Evolutionary conservation across 2,888 invertebrate species (phyloP), one percentile per base, ranked within the genome.

Genomic region (Ethmia dodecea): DNA sequence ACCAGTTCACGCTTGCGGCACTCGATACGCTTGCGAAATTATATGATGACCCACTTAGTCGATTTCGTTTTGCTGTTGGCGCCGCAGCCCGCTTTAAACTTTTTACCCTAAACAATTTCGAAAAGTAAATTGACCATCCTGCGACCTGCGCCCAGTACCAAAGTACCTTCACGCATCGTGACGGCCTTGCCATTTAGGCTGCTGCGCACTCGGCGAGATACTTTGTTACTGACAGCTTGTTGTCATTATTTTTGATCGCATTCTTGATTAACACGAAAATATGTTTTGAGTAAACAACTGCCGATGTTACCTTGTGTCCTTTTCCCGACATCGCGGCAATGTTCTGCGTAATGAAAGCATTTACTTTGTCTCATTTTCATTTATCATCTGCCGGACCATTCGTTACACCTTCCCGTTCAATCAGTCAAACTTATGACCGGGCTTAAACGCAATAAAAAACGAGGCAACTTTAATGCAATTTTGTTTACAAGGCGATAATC

Each of bases 1-100:
- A 78, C 79, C 73, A 80, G 79, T 80, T 76, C 66, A 77, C 72
- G 77, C 77, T 81, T 78, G 78, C 79, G 68, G 78, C 78, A 79
- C 73, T 81, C 79, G 72, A 77, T 81, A 78, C 72, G 75, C 71
- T 83, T 84, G 79, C 79, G 80, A 86, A 83, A 86, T 83, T 74
- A 70, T 79, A 74, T 78, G 77, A 81, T 78, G 84, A 76, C 83
- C 83, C 70, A 83, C 78, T 83, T 80, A 67, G 69, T 53, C 63
- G 75, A 77, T 76, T 83, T 81, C 79, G 65, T 78, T 81, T 74
- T 67, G 60, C 62, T 65, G 66, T 70, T 67, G 70, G 64, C 66
- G 68, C 64, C 63, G 64, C 62, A 64, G 60, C 67, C 58, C 56
- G 53, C 53, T 60, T 66, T 61, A 63, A 59, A 68, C 55, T 71